Base-by-base conservation (phyloP, 2,888 invertebrate genomes). In the Ochlodes sylvanus region DNA sequence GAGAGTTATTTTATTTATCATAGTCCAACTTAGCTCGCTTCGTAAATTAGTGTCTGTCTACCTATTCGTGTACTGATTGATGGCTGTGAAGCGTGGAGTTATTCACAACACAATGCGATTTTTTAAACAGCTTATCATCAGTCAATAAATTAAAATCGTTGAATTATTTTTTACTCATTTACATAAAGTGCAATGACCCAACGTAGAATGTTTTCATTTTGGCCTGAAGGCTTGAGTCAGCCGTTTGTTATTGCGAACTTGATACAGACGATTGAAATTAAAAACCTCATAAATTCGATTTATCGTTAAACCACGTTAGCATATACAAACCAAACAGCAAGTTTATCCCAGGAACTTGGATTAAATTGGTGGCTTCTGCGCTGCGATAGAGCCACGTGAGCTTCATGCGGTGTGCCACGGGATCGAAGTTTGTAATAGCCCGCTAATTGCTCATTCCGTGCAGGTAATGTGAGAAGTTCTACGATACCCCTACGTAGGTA, bases 341-440 rank as follows among this genome's bases (percentile, higher is more conserved):
- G 42, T 44, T 44, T n/a, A 15, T n/a, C 6, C 4, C 15, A 15
- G 44, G 17, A 17, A 12, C 44, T 7, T 17, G 12, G 3, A 38
- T 38, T 2, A 12, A 10, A 17, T 47, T 17, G 10, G 57, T 17
- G 10, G 57, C 47, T 50, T 57, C 47, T 21, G 64, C 14, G 6
- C 15, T 14, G 47, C 19, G 15, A 64, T 32, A 9, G 38, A 47
- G 56, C 42, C 55, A 57, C 19, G 57, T 50, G 47, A 2, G 10
- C 38, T 56, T 38, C 47, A 47, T 19, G 19, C 44, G 10, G 9
- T 38, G 9, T 38, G 57, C 38, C 63, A 19, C 42, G 56, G 19
- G 14, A 52, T 58, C 65, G 17, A 58, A 65, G 65, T 65, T 65
- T 65, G 52, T 58, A 41, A 64, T 64, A 34, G 58, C 15, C 27